phyloP scores from a whole-genome alignment of 2,888 invertebrate genomes.

The Abrostola tripartita region DNA sequence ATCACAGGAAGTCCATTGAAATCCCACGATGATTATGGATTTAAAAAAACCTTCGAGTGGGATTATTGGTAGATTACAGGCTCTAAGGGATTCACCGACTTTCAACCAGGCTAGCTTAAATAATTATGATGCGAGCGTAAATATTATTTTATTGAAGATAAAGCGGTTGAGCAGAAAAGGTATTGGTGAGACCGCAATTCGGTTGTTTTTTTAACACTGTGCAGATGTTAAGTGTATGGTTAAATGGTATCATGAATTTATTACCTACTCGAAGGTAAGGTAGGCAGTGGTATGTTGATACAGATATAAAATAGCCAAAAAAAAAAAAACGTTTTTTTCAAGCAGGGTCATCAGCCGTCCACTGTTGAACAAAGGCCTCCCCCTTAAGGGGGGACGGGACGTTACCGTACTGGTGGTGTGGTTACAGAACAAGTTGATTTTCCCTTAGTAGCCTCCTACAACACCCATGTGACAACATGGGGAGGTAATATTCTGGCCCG shows the following conservation, averaged over 20 bases:
- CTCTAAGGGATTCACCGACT: constrained; percentile 68
- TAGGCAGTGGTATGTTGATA: too few relatives aligned
- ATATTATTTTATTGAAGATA: constrained; percentile 53
- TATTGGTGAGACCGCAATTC: constrained; percentile 32
- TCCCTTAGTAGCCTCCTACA: too few relatives aligned
- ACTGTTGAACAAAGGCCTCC: too few relatives aligned
- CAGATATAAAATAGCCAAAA: too few relatives aligned
- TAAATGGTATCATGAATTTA: neutral
- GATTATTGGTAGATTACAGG: constrained; percentile 83
- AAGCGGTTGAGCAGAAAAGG: constrained; percentile 14
- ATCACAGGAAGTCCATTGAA: constrained; percentile 82
- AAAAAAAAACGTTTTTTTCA: too few relatives aligned
- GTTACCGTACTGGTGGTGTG: too few relatives aligned
- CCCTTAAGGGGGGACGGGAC: too few relatives aligned
- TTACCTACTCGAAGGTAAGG: neutral
- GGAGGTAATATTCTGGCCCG: too few relatives aligned
- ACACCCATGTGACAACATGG: too few relatives aligned
- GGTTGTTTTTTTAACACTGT: constrained; percentile 9
- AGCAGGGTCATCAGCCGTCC: too few relatives aligned
- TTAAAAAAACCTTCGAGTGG: constrained; percentile 83
- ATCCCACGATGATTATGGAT: constrained; percentile 83
- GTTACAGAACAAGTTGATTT: too few relatives aligned
- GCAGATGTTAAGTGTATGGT: neutral
- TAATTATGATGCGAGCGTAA: constrained; percentile 68
- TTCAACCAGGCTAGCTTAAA: constrained; percentile 66